Evolutionary conservation across 2,797 vertebrate genomes (phyloP), one percentile per base, ranked within the genome.

Genomic region (Spinibarbus caldwelli): DNA sequence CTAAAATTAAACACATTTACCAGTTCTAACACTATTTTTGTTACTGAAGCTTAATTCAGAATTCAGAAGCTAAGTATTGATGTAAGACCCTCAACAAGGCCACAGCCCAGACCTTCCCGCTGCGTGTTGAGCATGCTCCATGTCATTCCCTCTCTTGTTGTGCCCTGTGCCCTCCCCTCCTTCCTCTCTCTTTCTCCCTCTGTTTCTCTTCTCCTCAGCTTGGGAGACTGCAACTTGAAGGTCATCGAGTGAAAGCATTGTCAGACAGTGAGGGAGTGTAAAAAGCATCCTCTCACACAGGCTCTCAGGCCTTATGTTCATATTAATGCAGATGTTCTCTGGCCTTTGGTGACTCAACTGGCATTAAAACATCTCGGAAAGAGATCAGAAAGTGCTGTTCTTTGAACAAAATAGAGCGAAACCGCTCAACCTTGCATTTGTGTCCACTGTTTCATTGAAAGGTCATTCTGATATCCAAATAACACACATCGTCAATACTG

Each of bases 201-300:
- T 38, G 11, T 76, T 80, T 71, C 36, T 73, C 9, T 34, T 77
- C 36, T 64, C 41, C 54, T 59, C 54, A 54, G 12, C 64, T 76
- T 34, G 15, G 11, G 87, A 82, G 85, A 86, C 68, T 57, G 83
- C 80, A 85, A 81, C 70, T n/a, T 88, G 91, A 93, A 93, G 90
- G 94, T 92, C 91, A 83, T 49, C 17, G 15, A 34, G 23, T 31
- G 17, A 71, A 62, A 54, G 82, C 73, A 19, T 78, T 86, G 80
- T 84, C 43, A 79, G 78, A 70, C 68, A 87, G 85, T 86, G 82
- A 86, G 83, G 59, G 36, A 45, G 79, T 78, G 78, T 77, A 70
- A 78, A 52, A 78, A 85, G 68, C 38, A 38, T 62, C 80, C 85
- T 78, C 85, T 52, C 70, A 78, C 11, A 57, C 82, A 66, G 52